Base-by-base conservation (phyloP, 2,888 invertebrate species). In the Monochamus alternatus region DNA sequence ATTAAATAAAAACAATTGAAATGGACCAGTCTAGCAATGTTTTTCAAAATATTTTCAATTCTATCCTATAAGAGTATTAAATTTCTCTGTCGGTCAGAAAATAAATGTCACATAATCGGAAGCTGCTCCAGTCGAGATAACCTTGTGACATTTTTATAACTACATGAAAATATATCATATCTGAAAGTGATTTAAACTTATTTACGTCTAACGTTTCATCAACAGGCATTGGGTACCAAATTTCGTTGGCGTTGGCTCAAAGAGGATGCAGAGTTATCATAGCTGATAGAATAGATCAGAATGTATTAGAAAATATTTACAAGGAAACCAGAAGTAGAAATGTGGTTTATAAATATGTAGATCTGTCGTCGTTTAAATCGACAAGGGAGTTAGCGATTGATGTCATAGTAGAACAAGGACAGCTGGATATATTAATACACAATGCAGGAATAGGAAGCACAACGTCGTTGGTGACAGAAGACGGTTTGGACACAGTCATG, bases 361-460 rank as follows among this genome's bases (percentile, higher is more conserved):
- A 93, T 78, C 84, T 92, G 55, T 88, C 90, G 0, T 92, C 91
- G 0, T 86, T 92, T n/a, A 82, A 86, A 0, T 92, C 92, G 0
- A 89, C 93, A 0, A 88, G 93, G 65, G 87, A 89, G 38, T 94
- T 95, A 85, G 93, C 93, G 0, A 89, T 91, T 2, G 90, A 91
- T 38, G 89, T 94, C 38, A 90, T 90, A 77, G 86, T 87, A 55
- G 84, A 87, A 0, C 92, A 92, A 86, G 87, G 89, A 0, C 90
- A 90, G 81, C 82, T 94, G 64, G 92, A 94, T 81, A 91, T 93
- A 10, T 87, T 94, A 30, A 89, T 94, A 9, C 93, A 93, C 85
- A 94, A 93, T 82, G 93, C 93, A 0, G 93, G 93, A 0, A 89
- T 91, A 0, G 93, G 93, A 0, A 89, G 90, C 0, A 89, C 88